Base-by-base conservation (phyloP, 2,888 invertebrate genomes). In the Tachina fera region DNA sequence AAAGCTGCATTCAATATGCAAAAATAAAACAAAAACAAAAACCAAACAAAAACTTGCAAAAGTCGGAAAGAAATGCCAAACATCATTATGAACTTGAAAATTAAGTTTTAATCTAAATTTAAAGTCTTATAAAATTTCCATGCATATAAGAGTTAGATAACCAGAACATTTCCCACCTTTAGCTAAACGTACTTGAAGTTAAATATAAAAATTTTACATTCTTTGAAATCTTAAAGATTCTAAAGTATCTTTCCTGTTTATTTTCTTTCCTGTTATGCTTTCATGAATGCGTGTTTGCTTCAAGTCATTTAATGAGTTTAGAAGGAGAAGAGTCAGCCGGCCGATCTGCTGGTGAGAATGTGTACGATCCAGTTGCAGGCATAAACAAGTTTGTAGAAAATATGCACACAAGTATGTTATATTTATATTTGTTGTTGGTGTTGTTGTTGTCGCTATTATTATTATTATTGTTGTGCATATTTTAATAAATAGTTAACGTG, bases 101-200 rank as follows among this genome's bases (percentile, higher is more conserved):
- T 61, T 31, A 47, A 22, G n/a, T 72, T 47, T 47, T 14, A 22
- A 49, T 47, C 72, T 51, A 43, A 13, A 9, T 74, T 41, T 41
- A 9, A 41, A 43, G 41, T 51, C 8, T 22, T 22, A 22, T 41
- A 31, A 89, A 89, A 89, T 90, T 89, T 90, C 89, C 88, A 89
- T 88, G 90, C 91, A 89, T 89, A 90, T 89, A 87, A 89, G 88
- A 88, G 87, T 87, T 89, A 86, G 88, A 88, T 89, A 89, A 88
- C 87, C 88, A 89, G 70, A 77, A 75, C 82, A 61, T 77, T 43
- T 39, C 2, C 47, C 56, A 67, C 43, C 43, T 43, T 49, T 43
- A 43, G 10, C 31, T 6, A 39, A 31, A 61, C 9, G 58, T 41
- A 68, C 49, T 78, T 78, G 43, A 76, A 65, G 53, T 31, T 65